These are phyloP conservation scores for Petrophora chlorosata DNA, from an alignment of 2,888 invertebrate genomes.

Conservation along the genomic window DNA sequence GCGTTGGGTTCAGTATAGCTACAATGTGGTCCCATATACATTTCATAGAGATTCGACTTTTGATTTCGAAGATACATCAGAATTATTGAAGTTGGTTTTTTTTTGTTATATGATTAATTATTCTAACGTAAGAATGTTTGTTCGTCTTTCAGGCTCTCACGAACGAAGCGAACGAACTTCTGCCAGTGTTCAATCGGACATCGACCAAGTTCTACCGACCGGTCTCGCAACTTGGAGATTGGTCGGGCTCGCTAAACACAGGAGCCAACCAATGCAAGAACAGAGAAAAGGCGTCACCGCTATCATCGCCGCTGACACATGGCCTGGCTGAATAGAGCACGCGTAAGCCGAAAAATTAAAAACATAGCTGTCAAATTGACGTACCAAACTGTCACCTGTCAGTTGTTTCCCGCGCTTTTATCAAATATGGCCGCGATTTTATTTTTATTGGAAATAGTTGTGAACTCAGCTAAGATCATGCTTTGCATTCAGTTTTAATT, in stretches of 20 bases:
- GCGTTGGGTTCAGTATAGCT: too few relatives aligned
- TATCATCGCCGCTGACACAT: slow-evolving; percentile 53
- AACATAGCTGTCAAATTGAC: slow-evolving; percentile 8
- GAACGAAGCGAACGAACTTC: slow-evolving; percentile 97
- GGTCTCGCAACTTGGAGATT: slow-evolving; percentile 92
- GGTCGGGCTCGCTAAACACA: slow-evolving; percentile 85
- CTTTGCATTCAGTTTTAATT: too few relatives aligned
- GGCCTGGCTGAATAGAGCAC: slow-evolving; percentile 42
- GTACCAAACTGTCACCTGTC: slow-evolving; percentile 6
- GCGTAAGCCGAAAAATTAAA: background rate
- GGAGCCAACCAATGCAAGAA: slow-evolving; percentile 50
- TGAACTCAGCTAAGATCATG: too few relatives aligned
- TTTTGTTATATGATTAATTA: too few relatives aligned
- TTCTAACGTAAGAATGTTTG: too few relatives aligned
- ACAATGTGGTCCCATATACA: too few relatives aligned
- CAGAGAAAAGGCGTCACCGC: slow-evolving; percentile 58
- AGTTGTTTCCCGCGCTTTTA: background rate
- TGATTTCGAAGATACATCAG: too few relatives aligned
- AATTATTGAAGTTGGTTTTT: too few relatives aligned
- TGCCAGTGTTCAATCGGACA: slow-evolving; percentile 98
- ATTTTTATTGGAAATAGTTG: background rate
- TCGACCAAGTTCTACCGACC: slow-evolving; percentile 95
- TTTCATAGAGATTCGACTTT: too few relatives aligned
- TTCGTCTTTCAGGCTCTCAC: slow-evolving; percentile 94
- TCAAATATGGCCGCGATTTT: background rate